These are phyloP conservation scores for Neogale vison DNA, from an alignment of 2,113 vertebrate species.

Conservation along the genomic window DNA sequence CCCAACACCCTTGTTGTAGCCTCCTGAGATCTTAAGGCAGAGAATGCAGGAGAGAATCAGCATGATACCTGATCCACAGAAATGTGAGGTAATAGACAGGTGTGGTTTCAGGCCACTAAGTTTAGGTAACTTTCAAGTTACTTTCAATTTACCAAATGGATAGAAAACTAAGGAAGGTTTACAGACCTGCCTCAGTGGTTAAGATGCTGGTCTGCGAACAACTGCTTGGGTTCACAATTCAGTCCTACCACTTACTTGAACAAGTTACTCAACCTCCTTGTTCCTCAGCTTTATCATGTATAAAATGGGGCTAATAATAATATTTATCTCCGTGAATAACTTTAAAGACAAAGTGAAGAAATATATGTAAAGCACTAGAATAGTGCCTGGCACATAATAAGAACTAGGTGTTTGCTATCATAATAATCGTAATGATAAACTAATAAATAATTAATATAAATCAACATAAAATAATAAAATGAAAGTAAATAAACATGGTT, in stretches of 20 bases:
- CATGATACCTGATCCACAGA: background rate
- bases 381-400: background rate
- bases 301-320: background rate
- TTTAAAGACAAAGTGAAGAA: background rate
- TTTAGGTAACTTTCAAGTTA: background rate
- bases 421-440: background rate
- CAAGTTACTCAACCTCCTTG: background rate
- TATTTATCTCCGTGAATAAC: background rate
- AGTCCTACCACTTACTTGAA: background rate
- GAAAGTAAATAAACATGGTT: background rate
- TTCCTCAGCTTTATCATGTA: background rate
- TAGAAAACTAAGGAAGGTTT: background rate
- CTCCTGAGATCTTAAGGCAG: background rate
- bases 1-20: background rate
- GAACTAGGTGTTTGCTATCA: background rate
- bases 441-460: background rate
- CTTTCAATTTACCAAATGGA: background rate
- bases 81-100: background rate
- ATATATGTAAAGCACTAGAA: background rate
- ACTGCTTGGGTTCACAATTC: background rate
- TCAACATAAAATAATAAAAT: background rate
- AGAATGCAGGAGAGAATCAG: background rate
- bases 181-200: background rate
- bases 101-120: background rate
- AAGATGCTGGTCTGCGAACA: background rate